Base-by-base conservation (phyloP, 2,113 vertebrate species). In the Cettia cetti region DNA sequence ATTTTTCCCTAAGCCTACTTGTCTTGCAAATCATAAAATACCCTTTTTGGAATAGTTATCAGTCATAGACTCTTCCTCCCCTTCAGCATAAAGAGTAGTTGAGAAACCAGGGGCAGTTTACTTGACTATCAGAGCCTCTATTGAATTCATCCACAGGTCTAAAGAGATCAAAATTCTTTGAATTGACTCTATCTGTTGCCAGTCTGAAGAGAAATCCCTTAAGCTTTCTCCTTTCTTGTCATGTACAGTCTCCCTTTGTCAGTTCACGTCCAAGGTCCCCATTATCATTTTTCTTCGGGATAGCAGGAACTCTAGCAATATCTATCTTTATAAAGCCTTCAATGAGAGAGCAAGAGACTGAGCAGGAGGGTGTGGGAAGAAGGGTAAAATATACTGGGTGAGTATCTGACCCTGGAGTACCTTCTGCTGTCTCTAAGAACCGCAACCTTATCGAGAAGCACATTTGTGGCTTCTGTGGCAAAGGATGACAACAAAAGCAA, bases 81-180 rank as follows among this genome's bases (percentile, higher is more conserved):
- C 35, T 81, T 92, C 66, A 80, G 49, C 56, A 61, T 59, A 40
- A 82, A 70, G 40, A 59, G 44, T 53, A 68, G 71, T 64, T 71
- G 86, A 89, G 79, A 92, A 96, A 75, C 23, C 13, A 63, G 42
- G 14, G 59, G 18, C 85, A 90, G 45, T 52, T 96, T 84, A 53
- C 69, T 71, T 82, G 69, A 37, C 69, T 76, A 53, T 89, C 57
- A 75, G 64, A 79, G 72, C 61, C 37, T 84, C 77, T 69, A 68
- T 22, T 92, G 90, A 82, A 93, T 95, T 82, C 65, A 92, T 96
- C 92, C 86, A 86, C 49, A 90, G 86, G 71, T 91, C 78, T 92
- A 78, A 95, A 95, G 88, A 95, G 81, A 95, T 92, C 37, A 95
- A 31, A 80, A 84, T 75, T 78, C 65, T 94, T 96, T 97, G 75